Evolutionary conservation across 2,888 invertebrate genomes (phyloP).

Genomic region (Apodemia mormo): DNA sequence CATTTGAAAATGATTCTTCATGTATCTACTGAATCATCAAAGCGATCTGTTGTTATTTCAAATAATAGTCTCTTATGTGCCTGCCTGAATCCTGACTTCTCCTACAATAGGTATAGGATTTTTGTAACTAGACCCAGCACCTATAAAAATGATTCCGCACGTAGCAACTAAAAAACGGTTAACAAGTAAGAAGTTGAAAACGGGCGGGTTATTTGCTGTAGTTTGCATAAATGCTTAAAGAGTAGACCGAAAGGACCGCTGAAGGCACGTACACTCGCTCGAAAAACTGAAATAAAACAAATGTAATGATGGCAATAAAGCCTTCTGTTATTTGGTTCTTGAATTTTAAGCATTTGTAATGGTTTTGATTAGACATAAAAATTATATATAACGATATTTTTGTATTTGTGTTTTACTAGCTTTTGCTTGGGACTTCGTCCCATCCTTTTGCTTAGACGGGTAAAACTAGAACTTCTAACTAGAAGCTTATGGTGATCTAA

Average conservation of each 20-base stretch:
- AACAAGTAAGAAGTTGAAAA: conserved; percentile 47
- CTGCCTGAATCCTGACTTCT: not conserved
- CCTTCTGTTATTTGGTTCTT: conserved; percentile 32
- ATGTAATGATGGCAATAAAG: conserved; percentile 50
- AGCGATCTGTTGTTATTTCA: no score
- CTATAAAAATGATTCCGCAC: conserved; percentile 28
- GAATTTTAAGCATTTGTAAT: conserved; percentile 15
- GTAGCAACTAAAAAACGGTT: conserved; percentile 42
- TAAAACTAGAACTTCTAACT: no score
- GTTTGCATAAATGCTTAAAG: conserved; percentile 68
- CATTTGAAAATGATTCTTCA: no score
- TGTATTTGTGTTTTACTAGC: no score
- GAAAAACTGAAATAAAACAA: conserved; percentile 54
- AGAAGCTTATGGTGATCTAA: no score
- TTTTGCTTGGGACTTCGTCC: no score
- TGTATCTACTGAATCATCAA: no score
- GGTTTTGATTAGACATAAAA: conserved; percentile 12
- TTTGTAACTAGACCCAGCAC: not conserved
- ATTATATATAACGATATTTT: not conserved
- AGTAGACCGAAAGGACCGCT: conserved; percentile 44
- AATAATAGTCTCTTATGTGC: no score
- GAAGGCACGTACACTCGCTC: conserved; percentile 56
- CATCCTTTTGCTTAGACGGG: no score
- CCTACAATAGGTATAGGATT: not conserved
- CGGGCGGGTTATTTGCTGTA: conserved; percentile 57